Conservation (phyloP, 2,113 vertebrate genomes). For the Capreolus pygargus region DNA sequence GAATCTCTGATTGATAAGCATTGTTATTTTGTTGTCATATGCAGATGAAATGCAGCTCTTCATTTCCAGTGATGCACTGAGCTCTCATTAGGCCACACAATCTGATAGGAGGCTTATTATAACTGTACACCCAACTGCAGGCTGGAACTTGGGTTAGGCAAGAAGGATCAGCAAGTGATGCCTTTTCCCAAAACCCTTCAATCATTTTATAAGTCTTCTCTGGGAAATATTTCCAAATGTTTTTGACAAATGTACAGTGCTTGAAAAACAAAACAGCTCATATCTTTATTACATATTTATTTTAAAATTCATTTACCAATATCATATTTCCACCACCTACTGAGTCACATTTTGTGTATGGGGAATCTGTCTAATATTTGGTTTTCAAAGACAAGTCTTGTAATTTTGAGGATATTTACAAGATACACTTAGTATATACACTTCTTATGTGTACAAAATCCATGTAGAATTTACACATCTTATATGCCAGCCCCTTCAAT, state of each 20-base stretch:
- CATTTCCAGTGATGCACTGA: not conserved
- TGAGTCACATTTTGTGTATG: not conserved
- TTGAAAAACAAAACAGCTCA: not conserved
- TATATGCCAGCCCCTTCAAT: not conserved
- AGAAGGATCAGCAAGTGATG: not conserved
- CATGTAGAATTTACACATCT: not conserved
- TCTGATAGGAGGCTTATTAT: not conserved
- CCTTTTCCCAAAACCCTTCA: not conserved
- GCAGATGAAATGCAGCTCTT: not conserved
- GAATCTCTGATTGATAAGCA: slow-evolving; percentile 37
- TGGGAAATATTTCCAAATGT: not conserved
- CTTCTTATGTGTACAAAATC: not conserved
- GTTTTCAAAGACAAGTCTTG: not conserved
- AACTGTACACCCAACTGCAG: not conserved
- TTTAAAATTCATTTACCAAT: not conserved
- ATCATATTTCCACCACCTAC: not conserved
- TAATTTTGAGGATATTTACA: not conserved
- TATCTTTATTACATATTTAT: not conserved
- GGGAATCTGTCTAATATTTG: not conserved
- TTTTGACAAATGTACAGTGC: not conserved
- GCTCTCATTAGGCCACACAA: not conserved
- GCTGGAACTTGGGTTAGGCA: not conserved
- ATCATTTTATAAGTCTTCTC: not conserved
- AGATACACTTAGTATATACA: not conserved
- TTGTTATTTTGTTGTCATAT: not conserved